A percentile compares a stretch with the other conserved stretches of the same genome.
These are phyloP conservation scores for Urechis unicinctus DNA, from an alignment of 2,888 invertebrate genomes.

Conservation along the genomic window DNA sequence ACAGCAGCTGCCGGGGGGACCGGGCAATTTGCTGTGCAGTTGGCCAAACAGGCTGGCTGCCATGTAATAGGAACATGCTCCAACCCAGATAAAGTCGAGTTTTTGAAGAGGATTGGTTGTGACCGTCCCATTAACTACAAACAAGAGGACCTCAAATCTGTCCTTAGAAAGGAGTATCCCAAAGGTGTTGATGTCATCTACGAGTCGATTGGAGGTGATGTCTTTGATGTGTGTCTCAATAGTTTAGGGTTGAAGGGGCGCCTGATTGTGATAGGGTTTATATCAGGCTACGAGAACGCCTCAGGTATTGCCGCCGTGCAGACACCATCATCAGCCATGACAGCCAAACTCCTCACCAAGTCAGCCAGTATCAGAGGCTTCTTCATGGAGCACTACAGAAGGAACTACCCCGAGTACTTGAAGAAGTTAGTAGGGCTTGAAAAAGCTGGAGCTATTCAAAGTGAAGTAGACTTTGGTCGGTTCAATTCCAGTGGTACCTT, in stretches of 20 bases:
- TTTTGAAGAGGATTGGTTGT: constrained; percentile 35
- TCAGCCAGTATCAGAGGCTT: constrained; percentile 41
- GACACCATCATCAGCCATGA: not conserved
- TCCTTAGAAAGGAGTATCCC: constrained; percentile 43
- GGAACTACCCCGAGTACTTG: constrained; percentile 25
- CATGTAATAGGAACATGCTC: not conserved
- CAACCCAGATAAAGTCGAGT: not conserved
- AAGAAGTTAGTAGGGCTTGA: constrained; percentile 24
- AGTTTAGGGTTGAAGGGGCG: constrained; percentile 42
- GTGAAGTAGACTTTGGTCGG: constrained; percentile 32
- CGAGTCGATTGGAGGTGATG: constrained; percentile 43
- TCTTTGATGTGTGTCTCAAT: constrained; percentile 39
- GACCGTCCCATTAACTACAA: constrained; percentile 46
- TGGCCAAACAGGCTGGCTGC: not conserved
- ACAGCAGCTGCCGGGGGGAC: not conserved
- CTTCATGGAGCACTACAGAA: constrained; percentile 31
- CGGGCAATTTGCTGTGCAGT: not conserved
- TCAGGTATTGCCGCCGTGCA: constrained; percentile 20
- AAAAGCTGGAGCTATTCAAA: constrained; percentile 27
- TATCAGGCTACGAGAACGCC: constrained; percentile 38
- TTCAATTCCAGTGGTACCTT: constrained; percentile 28
- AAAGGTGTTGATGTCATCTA: constrained; percentile 45
- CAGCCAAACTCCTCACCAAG: constrained; percentile 30
- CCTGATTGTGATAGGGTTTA: constrained; percentile 44
- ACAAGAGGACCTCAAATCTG: constrained; percentile 34